phyloP scores from a whole-genome alignment of 2,797 vertebrate genomes.

The Amniataba percoides region DNA sequence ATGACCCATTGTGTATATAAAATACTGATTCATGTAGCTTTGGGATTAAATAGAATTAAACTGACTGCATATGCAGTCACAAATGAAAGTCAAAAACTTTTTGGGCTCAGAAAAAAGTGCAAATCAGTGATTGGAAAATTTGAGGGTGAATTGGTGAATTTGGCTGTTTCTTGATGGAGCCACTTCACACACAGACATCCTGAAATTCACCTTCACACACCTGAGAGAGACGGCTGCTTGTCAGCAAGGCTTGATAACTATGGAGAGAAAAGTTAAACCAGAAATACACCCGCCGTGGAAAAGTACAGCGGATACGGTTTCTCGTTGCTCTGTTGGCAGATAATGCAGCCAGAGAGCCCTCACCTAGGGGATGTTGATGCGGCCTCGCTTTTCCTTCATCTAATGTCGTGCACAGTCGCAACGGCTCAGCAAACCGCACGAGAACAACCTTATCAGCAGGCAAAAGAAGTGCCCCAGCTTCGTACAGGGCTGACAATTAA shows the following conservation, averaged over 20 bases:
- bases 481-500: constrained; percentile 80
- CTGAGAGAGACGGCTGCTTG: constrained; percentile 14
- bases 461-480: constrained; percentile 77
- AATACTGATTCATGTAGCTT: background rate
- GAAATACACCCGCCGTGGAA: constrained; percentile 20
- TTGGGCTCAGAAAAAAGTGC: background rate
- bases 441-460: constrained; percentile 81
- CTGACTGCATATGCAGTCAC: too few species aligned
- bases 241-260: constrained; percentile 4
- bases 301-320: constrained; percentile 39
- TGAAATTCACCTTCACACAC: constrained; percentile 27
- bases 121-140: constrained; percentile 27
- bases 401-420: constrained; percentile 68
- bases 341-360: constrained; percentile 51
- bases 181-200: background rate
- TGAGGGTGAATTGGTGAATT: too few species aligned
- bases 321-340: constrained; percentile 40
- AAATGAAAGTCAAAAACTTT: too few species aligned
- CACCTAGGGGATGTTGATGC: constrained; percentile 73
- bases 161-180: background rate
- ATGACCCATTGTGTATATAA: background rate
- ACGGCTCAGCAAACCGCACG: constrained; percentile 73
- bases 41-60: background rate
- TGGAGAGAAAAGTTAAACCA: constrained; percentile 1
- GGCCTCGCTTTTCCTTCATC: constrained; percentile 65